Base-by-base conservation (phyloP, 1,140 invertebrate genomes). In the Eueides isabella region DNA sequence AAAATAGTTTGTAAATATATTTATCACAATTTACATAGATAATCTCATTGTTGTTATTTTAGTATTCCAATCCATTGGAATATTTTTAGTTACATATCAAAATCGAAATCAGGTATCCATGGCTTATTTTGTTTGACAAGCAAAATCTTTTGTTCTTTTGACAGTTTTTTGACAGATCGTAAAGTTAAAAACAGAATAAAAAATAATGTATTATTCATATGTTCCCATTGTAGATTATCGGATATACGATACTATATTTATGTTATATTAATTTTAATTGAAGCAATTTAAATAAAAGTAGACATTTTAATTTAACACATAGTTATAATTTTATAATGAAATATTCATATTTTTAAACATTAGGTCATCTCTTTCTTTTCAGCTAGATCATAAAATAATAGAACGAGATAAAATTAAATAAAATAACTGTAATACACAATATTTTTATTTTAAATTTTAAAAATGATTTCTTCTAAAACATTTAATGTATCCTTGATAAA, bases 291-390 rank as follows among this genome's bases (percentile, higher is more conserved):
- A n/a, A n/a, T n/a, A n/a, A n/a, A n/a, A n/a, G n/a, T n/a, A n/a
- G n/a, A n/a, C n/a, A n/a, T n/a, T n/a, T n/a, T n/a, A n/a, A n/a
- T n/a, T n/a, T n/a, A n/a, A n/a, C n/a, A n/a, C n/a, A n/a, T n/a
- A n/a, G n/a, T n/a, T n/a, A 38, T 14, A 16, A 38, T 38, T 38
- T 16, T 38, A 38, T 5, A 16, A 38, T 6, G 35, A 38, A 16
- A 38, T 38, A 1, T 38, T 38, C 35, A 14, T 16, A 5, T 38
- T n/a, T 0, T 5, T 14, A 38, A 38, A 38, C 0, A 67, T 29
- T 44, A 14, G 23, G 35, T 41, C n/a, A 26, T 67, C 65, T 48
- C 65, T 67, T 67, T 67, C 48, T 55, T 23, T 55, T 55, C 6
- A 11, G 9, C 26, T 4, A 26, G 12, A n/a, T 26, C 19, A 23